Evolutionary conservation across 2,113 vertebrate genomes (phyloP).

Genomic region (Cebus imitator): DNA sequence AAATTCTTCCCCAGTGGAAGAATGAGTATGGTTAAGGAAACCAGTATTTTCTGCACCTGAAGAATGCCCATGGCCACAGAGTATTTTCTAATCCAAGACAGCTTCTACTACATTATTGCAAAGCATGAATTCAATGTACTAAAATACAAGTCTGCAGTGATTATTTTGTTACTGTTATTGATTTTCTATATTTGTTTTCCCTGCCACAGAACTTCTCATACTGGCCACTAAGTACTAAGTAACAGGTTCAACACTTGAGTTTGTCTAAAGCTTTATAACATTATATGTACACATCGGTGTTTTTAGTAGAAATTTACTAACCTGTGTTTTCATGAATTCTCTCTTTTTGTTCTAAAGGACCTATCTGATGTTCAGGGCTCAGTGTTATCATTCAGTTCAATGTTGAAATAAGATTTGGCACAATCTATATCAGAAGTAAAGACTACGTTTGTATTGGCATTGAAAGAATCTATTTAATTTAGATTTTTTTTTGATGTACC

Average conservation of each 20-base stretch:
- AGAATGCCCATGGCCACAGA: rapidly evolving
- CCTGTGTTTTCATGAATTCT: not conserved
- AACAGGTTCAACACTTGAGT: not conserved
- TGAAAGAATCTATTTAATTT: not conserved
- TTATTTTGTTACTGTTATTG: not conserved
- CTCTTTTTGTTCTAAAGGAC: not conserved
- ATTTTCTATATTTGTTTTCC: not conserved
- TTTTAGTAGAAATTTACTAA: not conserved
- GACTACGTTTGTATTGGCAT: not conserved
- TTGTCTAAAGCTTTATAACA: not conserved
- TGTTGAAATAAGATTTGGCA: not conserved
- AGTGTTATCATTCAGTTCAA: not conserved
- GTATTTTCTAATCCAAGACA: not conserved
- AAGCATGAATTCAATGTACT: not conserved
- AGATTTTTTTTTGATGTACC: not conserved
- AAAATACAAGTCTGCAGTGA: not conserved
- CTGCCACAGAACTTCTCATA: not conserved
- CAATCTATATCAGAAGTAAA: not conserved
- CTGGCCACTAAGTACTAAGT: not conserved
- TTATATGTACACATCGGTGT: not conserved
- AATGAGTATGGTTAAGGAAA: not conserved
- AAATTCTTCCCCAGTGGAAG: not conserved
- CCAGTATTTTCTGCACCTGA: not conserved
- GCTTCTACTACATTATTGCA: not conserved
- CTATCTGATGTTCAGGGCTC: not conserved